phyloP scores from a whole-genome alignment of 2,888 invertebrate species.

The Embidobia sp. region DNA sequence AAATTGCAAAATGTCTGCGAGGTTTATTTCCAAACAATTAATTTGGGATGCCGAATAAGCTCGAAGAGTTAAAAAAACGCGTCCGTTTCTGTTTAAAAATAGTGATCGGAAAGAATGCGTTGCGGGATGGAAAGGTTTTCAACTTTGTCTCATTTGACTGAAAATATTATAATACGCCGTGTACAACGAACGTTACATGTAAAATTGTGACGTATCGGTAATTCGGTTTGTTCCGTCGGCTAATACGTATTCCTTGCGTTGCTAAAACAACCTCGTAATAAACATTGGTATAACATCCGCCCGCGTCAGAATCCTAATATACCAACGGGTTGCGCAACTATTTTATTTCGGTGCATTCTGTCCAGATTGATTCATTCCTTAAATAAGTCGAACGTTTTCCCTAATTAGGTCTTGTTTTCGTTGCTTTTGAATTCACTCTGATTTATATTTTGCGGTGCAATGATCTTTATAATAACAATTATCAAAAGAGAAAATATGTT shows the following conservation, averaged over 20 bases:
- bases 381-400: slow-evolving; percentile 42
- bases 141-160: slow-evolving; percentile 14
- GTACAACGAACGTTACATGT: slow-evolving; percentile 6
- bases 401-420: slow-evolving; percentile 41
- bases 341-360: slow-evolving; percentile 73
- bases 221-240: slow-evolving; percentile 35
- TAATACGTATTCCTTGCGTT: slow-evolving; percentile 52
- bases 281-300: slow-evolving; percentile 75
- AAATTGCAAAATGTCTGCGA: slow-evolving; percentile 13
- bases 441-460: too few species aligned
- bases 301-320: slow-evolving; percentile 77
- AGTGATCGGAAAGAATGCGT: slow-evolving; percentile 27
- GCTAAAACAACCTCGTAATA: slow-evolving; percentile 68
- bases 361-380: slow-evolving; percentile 50
- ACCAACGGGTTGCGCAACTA: slow-evolving; percentile 73
- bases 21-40: slow-evolving; percentile 34
- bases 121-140: slow-evolving; percentile 1
- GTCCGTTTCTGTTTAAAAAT: slow-evolving; percentile 29
- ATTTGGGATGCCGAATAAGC: slow-evolving; percentile 23
- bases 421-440: not conserved
- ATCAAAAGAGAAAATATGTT: too few species aligned
- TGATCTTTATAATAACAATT: too few species aligned
- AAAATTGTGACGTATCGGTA: slow-evolving; percentile 40
- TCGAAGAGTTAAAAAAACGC: slow-evolving; percentile 31
- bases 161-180: not conserved